Percentiles rank a stretch among this genome's conserved stretches.
These are phyloP conservation scores for Drosophila parvula DNA, from an alignment of 1,140 invertebrate genomes.

Conservation along the genomic window DNA sequence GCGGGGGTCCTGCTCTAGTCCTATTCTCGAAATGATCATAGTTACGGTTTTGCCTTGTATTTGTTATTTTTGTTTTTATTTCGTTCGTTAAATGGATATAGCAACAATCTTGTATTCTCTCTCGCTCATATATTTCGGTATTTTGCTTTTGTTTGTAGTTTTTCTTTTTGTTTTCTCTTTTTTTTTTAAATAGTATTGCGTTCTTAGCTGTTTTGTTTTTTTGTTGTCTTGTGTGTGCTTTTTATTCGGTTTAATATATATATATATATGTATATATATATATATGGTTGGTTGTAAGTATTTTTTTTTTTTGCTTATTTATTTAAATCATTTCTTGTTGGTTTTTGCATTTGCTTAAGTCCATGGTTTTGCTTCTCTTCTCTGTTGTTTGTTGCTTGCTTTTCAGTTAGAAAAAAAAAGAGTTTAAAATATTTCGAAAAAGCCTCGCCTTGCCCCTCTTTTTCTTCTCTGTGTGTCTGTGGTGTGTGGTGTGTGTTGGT, in stretches of 20 bases:
- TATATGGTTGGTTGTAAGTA: constrained; percentile 32
- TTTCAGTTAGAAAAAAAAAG: constrained; percentile 67
- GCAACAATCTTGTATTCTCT: constrained; percentile 84
- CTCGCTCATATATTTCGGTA: constrained; percentile 76
- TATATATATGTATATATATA: too few relatives aligned
- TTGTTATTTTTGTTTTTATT: constrained; percentile 29
- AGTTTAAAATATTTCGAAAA: constrained; percentile 73
- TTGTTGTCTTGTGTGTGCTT: constrained; percentile 37
- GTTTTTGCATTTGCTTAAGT: constrained; percentile 67
- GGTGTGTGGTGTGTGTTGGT: constrained; percentile 28
- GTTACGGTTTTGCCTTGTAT: constrained; percentile 36
- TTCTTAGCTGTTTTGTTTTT: constrained; percentile 57
- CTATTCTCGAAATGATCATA: constrained; percentile 45
- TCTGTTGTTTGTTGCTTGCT: constrained; percentile 30
- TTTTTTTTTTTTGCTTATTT: constrained; percentile 55
- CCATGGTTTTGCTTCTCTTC: constrained; percentile 57
- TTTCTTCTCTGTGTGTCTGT: constrained; percentile 37
- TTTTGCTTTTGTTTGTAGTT: constrained; percentile 60
- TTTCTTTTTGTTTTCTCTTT: constrained; percentile 10
- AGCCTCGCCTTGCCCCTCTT: constrained; percentile 39
- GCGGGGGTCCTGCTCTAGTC: constrained; percentile 11
- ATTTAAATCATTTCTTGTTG: constrained; percentile 49
- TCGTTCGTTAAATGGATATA: constrained; percentile 74
- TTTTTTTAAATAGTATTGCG: constrained; percentile 66
- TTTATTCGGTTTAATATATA: constrained; percentile 33